Base-by-base conservation (phyloP, 2,113 vertebrate species). In the Arothron firmamentum region DNA sequence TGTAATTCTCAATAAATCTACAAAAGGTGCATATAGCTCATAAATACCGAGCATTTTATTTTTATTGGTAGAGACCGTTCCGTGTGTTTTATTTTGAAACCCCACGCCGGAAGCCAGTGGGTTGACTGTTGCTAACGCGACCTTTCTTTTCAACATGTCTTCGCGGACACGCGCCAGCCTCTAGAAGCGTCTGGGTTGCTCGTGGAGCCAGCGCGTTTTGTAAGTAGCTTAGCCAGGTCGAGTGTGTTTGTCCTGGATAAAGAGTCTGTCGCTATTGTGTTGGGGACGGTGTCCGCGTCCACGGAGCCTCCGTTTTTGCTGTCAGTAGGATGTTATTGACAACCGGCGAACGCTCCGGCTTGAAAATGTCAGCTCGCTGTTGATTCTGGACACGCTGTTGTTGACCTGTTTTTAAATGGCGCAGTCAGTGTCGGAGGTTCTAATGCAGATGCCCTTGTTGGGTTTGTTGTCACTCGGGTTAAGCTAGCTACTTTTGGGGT, bases 71-170 rank as follows among this genome's bases (percentile, higher is more conserved):
- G 25, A 28, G 25, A 28, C 25, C 25, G 4, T 17, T n/a, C 6
- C 2, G 6, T 18, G 3, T 18, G 20, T 18, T 52, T 31, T 5
- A 1, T 2, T 31, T 68, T 47, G 1, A 59, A 61, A 52, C 6
- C 7, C 0, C 1, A 5, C 0, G 16, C 52, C 73, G 78, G 80
- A 83, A 70, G 49, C 28, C 0, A 2, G 6, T 0, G 0, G 4
- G 14, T 3, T 12, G 0, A 5, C n/a, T 43, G 1, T 6, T 8
- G 41, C 48, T 59, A 50, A 10, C 45, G 59, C 8, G 14, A 64
- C 63, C 14, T 1, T 17, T 62, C 41, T 45, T 54, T 58, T 71
- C 76, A 67, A 52, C 82, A 87, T 87, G 82, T 76, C 70, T 70
- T 50, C 25, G 60, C 72, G 66, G 72, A 59, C 60, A 51, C 38